Percentiles rank a stretch among this genome's conserved stretches.
These are phyloP conservation scores for Sarcophaga rosellei DNA, from an alignment of 2,888 invertebrate genomes.

Conservation along the genomic window DNA sequence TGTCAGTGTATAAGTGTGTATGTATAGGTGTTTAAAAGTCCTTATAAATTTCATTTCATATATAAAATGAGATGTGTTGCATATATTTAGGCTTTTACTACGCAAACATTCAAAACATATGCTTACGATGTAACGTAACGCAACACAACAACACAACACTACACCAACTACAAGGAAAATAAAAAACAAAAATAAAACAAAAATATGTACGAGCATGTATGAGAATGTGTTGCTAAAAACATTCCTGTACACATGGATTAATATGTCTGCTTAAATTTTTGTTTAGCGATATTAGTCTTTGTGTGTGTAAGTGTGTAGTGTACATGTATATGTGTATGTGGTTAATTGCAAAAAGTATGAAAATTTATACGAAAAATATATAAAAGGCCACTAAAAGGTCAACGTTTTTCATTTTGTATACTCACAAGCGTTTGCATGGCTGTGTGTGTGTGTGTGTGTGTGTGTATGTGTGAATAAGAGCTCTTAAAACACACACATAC, in stretches of 20 bases:
- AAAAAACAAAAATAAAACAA: not conserved
- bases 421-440: not conserved
- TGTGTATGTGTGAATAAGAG: too few species aligned
- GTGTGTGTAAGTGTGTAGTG: not conserved
- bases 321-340: not conserved
- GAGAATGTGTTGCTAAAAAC: not conserved
- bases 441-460: too few species aligned
- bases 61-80: not conserved
- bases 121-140: not conserved
- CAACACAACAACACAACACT: not conserved
- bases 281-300: not conserved
- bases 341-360: not conserved
- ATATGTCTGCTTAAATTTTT: too few species aligned
- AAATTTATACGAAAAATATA: not conserved
- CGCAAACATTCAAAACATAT: constrained; percentile 13
- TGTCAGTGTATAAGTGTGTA: not conserved
- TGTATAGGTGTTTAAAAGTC: not conserved
- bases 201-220: not conserved
- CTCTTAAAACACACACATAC: not conserved
- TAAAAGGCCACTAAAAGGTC: constrained; percentile 34
- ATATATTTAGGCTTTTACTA: constrained; percentile 29
- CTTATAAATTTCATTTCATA: not conserved
- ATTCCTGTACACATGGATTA: too few species aligned
- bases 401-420: not conserved
- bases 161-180: not conserved